Base-by-base conservation (phyloP, 2,888 invertebrate genomes). In the Chalcosyrphus nemorum region DNA sequence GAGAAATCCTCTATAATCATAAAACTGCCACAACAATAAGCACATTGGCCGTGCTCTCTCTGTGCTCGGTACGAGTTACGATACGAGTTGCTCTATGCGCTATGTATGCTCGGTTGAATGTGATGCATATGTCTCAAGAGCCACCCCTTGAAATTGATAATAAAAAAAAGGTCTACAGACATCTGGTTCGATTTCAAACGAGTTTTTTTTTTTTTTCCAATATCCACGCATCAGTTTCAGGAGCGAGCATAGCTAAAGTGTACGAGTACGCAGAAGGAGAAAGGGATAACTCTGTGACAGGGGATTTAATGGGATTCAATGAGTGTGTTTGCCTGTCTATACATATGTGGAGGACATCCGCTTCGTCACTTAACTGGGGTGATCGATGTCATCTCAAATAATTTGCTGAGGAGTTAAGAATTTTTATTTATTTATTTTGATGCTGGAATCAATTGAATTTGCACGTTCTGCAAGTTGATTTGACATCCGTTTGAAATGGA, bases 21-120 rank as follows among this genome's bases (percentile, higher is more conserved):
- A 82, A 82, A 78, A 82, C 78, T 78, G 82, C 82, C 82, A 82
- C 82, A 82, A 82, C 72, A 82, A 82, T 82, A 82, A 82, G 82
- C 41, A 77, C 66, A 70, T 77, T 77, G 75, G 19, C 57, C 75
- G 57, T 57, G 63, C 61, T 47, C 9, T 24, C n/a, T n/a, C n/a
- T n/a, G n/a, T n/a, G n/a, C n/a, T n/a, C n/a, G n/a, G n/a, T n/a
- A n/a, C n/a, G n/a, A n/a, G n/a, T 17, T 50, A 21, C 17, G 15
- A 6, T 57, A 4, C 9, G 32, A 32, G 47, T 71, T 13, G 29
- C 29, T 59, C 52, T 41, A 13, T 29, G 54, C 35, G 59, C 57
- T 66, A n/a, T n/a, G n/a, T n/a, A n/a, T n/a, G n/a, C n/a, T n/a
- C n/a, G 59, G 43, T 50, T 72, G 66, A 77, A 82, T 77, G 66